phyloP scores from a whole-genome alignment of 2,888 invertebrate species.

The Acronicta aceris region DNA sequence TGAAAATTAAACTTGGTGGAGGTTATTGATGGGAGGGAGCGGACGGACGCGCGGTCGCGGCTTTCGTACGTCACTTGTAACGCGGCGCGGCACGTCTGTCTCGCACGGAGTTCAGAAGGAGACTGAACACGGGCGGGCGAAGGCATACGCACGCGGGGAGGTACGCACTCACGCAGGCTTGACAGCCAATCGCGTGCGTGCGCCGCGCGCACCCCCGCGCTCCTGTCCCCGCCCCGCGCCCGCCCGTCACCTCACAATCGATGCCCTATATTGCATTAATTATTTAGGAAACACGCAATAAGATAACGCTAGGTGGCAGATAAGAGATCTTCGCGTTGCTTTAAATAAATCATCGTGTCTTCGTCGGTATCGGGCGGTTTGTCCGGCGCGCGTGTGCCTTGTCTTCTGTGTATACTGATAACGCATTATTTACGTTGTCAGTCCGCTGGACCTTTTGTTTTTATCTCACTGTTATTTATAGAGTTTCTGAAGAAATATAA shows the following conservation, averaged over 20 bases:
- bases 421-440: constrained; percentile 77
- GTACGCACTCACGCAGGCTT: constrained; percentile 88
- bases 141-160: constrained; percentile 86
- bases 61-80: constrained; percentile 73
- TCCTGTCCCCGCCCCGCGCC: constrained; percentile 77
- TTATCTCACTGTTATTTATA: constrained; percentile 67
- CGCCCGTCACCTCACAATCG: constrained; percentile 88
- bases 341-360: constrained; percentile 84
- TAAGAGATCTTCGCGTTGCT: constrained; percentile 83
- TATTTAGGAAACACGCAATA: constrained; percentile 90
- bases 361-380: constrained; percentile 56
- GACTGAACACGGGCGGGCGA: constrained; percentile 81
- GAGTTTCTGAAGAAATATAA: constrained; percentile 61
- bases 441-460: constrained; percentile 64
- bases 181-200: constrained; percentile 88
- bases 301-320: constrained; percentile 89
- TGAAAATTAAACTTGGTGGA: constrained; percentile 73
- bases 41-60: constrained; percentile 71
- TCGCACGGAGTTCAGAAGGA: constrained; percentile 76
- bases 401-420: constrained; percentile 65
- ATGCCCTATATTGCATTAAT: constrained; percentile 90
- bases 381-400: constrained; percentile 58
- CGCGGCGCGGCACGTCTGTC: constrained; percentile 71
- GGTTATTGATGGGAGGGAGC: constrained; percentile 68
- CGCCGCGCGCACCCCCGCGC: constrained; percentile 87